These are phyloP conservation scores for Gallinago undulata DNA, from an alignment of 2,113 vertebrate genomes.

Conservation along the genomic window DNA sequence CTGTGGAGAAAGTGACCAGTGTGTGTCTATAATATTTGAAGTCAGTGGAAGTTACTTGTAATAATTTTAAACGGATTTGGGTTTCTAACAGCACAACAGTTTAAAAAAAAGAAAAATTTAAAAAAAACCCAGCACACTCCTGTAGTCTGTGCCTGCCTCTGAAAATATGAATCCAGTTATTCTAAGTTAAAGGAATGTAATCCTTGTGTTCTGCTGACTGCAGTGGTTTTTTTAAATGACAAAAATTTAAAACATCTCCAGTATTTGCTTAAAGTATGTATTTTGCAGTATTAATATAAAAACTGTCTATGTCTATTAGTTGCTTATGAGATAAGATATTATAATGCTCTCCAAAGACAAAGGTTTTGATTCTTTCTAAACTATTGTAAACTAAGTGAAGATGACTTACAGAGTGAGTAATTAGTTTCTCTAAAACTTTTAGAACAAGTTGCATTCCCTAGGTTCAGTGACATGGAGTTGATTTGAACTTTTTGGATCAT, in stretches of 20 bases:
- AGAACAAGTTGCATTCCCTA: not conserved
- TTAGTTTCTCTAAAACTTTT: not conserved
- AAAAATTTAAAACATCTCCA: not conserved
- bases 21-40: not conserved
- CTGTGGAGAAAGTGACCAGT: conserved; percentile 7
- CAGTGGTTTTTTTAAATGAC: not conserved
- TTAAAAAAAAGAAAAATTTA: not conserved
- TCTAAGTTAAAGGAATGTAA: not conserved
- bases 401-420: not conserved
- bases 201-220: not conserved
- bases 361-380: not conserved
- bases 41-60: not conserved
- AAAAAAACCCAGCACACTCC: fast-evolving
- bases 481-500: not conserved
- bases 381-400: not conserved
- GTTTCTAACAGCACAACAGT: not conserved
- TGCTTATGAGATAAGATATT: not conserved
- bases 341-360: not conserved
- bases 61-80: not conserved
- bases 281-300: not conserved
- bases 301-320: not conserved
- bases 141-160: not conserved
- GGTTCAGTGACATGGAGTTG: not conserved
- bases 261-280: not conserved
- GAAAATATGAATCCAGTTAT: not conserved